A percentile compares a stretch with the other conserved stretches of the same genome.
phyloP scores from a whole-genome alignment of 2,797 vertebrate species.

The Dendrocincla fuliginosa region DNA sequence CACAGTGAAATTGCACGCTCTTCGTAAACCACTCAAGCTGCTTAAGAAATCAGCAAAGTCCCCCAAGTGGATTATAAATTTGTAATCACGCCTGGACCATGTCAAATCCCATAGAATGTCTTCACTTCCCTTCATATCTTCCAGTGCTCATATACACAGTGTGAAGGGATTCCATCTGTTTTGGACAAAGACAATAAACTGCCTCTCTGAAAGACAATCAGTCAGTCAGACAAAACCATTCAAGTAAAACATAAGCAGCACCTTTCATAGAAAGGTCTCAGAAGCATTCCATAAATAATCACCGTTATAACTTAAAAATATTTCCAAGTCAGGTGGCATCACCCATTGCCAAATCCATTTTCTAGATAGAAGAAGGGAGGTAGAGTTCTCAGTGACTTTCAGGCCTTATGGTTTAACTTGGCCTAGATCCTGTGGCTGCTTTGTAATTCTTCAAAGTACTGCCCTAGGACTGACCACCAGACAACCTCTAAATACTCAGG shows the following conservation, averaged over 20 bases:
- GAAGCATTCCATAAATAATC: neutral
- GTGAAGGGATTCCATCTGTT: neutral
- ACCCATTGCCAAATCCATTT: neutral
- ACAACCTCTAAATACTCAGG: neutral
- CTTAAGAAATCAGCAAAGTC: constrained; percentile 60
- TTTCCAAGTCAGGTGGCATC: neutral
- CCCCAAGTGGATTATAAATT: constrained; percentile 68
- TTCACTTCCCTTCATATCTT: constrained; percentile 20
- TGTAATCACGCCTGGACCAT: constrained; percentile 62
- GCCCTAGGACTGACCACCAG: neutral
- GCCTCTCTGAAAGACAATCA: neutral
- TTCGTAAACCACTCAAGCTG: constrained; percentile 61
- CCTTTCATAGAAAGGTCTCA: neutral
- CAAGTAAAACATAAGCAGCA: neutral
- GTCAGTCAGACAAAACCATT: neutral
- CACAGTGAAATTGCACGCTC: constrained; percentile 53
- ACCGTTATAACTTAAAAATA: neutral
- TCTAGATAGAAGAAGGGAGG: neutral
- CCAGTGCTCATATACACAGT: neutral
- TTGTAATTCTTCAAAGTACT: neutral
- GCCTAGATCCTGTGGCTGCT: neutral
- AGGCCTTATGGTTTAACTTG: neutral
- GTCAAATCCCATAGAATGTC: constrained; percentile 55
- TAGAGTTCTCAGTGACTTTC: neutral
- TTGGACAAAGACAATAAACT: neutral